Base-by-base conservation (phyloP, 2,888 invertebrate species). In the Ichneumon xanthorius region DNA sequence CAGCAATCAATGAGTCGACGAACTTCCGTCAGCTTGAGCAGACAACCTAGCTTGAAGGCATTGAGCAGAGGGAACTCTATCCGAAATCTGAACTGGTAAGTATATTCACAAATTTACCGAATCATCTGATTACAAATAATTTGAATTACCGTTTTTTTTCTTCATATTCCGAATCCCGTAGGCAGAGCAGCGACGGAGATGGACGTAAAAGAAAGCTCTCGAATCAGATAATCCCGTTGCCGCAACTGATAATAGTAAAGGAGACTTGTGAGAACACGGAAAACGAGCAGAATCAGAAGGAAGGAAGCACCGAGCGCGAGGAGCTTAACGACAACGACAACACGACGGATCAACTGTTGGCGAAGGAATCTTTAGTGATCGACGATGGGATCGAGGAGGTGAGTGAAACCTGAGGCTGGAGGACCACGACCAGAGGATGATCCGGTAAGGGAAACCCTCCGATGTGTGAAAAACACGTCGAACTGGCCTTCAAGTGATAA, bases 21-120 rank as follows among this genome's bases (percentile, higher is more conserved):
- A 68, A 45, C 87, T 45, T 90, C 90, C 5, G 37, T 90, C 19
- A 89, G 80, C 82, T 72, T 90, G 67, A 90, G 89, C 77, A 88
- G 88, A 77, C 89, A 87, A 67, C 67, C 89, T n/a, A 90, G 89
- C 67, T 11, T 88, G 26, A 80, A 75, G 76, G 86, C 86, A 1
- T 67, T 90, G 11, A 87, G 88, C 50, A 75, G 81, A 53, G 85
- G 70, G 11, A 85, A 87, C 40, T 87, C 87, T 0, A 55, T 73
- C 7, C 83, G 70, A 68, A 86, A 84, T 75, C 83, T 87, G 16
- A 76, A 53, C 70, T 82, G 75, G 89, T 83, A 53, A 86, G 58
- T 79, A 14, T 9, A 16, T 11, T n/a, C 4, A 30, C 33, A 26
- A 33, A 33, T 63, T 30, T n/a, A 63, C 16, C 33, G 63, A 30